phyloP scores from a whole-genome alignment of 2,797 vertebrate species.

The Ispidina picta region DNA sequence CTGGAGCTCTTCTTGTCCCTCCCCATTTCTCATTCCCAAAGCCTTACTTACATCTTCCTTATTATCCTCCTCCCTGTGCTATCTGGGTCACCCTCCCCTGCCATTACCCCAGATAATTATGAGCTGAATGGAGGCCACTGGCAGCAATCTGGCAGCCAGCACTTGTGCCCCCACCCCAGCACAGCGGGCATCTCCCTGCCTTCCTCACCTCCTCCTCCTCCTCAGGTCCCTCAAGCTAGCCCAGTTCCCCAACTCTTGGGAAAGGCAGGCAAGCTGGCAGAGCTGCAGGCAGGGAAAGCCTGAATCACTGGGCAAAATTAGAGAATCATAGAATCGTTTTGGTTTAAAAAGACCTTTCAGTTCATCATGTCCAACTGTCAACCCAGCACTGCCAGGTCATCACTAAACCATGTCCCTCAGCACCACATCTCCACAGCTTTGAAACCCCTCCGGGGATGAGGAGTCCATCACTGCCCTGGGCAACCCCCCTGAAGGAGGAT shows the following conservation, averaged over 20 bases:
- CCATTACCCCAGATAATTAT: conserved; percentile 48
- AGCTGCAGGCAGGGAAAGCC: neutral
- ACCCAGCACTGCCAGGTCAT: neutral
- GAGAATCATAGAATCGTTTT: neutral
- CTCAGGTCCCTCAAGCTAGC: neutral
- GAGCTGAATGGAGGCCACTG: neutral
- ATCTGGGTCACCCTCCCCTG: conserved; percentile 64
- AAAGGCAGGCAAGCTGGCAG: neutral
- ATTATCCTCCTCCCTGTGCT: neutral
- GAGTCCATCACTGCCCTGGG: neutral
- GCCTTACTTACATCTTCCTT: neutral
- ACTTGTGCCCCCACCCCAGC: neutral
- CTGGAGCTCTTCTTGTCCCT: neutral
- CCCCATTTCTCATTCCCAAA: neutral
- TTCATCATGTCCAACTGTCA: neutral
- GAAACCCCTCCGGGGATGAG: neutral
- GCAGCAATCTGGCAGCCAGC: conserved; percentile 44
- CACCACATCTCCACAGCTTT: neutral
- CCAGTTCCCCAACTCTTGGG: accelerated
- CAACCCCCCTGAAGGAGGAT: neutral
- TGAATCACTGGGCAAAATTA: accelerated
- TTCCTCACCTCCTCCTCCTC: neutral
- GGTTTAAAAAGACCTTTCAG: neutral
- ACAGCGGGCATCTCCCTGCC: neutral
- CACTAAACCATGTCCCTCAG: neutral